Evolutionary conservation across 2,113 vertebrate species (phyloP), one percentile per base, ranked within the genome.

Genomic region (Tragelaphus scriptus): DNA sequence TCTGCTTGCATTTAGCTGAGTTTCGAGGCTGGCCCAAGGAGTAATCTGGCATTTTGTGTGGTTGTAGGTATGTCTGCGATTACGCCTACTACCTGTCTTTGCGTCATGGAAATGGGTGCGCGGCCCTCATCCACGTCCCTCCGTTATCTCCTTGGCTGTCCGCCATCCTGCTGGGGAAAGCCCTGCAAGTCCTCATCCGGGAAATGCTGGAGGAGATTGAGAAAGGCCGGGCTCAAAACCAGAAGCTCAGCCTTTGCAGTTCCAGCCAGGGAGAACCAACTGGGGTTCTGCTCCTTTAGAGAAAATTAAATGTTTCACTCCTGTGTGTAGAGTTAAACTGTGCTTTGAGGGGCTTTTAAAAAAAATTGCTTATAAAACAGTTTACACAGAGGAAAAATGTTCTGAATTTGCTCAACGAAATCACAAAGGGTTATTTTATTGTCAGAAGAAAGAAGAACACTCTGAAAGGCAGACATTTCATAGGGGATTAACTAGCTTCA

Each of bases 51-150:
- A 0, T 56, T 59, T 32, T 65, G 9, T 88, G 23, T 32, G 86
- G 53, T 92, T 97, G 84, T 98, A 99, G 99, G 97, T 99, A 99
- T 11, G 68, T 99, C 98, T 99, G 99, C 25, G 99, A 99, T 98
- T 99, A 99, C 95, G 98, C 98, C 36, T 99, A 99, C 97, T 99
- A 99, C 91, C 82, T 98, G 82, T 99, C 99, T 7, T 97, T 99
- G 96, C 97, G 99, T 91, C 98, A 98, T 0, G 98, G 99, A 85
- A 93, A 98, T 23, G 97, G 99, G 56, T 99, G 95, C 40, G 99
- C 99, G 0, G 99, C 96, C 2, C 98, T 99, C 94, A 98, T 99
- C 98, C 99, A 99, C 0, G 92, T 99, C 21, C 99, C 99, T 23
- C 98, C 98, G 0, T 95, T 98, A 94, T 99, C 99, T 6, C 58